These are phyloP conservation scores for Notocelia uddmanniana DNA, from an alignment of 2,888 invertebrate species.

Conservation along the genomic window DNA sequence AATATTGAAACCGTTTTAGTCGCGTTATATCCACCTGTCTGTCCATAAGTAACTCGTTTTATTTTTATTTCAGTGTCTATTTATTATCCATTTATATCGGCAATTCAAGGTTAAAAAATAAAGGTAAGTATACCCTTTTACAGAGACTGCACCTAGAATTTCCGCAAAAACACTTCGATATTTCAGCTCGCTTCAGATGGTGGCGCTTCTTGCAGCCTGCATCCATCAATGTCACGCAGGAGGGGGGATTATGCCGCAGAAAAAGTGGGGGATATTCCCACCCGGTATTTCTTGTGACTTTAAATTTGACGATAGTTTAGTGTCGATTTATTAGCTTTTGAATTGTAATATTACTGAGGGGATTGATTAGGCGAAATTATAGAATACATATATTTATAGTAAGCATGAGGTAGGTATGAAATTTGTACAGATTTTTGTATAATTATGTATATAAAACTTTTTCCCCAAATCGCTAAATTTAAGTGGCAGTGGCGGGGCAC, in stretches of 20 bases:
- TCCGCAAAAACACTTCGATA: constrained; percentile 44
- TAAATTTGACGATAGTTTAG: constrained; percentile 36
- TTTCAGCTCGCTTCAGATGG: constrained; percentile 48
- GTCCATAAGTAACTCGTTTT: too few relatives aligned
- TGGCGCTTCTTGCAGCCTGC: constrained; percentile 75
- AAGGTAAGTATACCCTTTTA: too few relatives aligned
- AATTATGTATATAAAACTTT: too few relatives aligned
- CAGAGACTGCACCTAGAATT: constrained; percentile 33
- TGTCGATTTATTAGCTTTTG: constrained; percentile 12
- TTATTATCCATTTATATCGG: too few relatives aligned
- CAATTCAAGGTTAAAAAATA: neutral
- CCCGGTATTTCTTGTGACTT: constrained; percentile 44
- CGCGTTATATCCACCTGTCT: too few relatives aligned
- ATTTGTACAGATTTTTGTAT: too few relatives aligned
- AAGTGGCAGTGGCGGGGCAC: too few relatives aligned
- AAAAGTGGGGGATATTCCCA: constrained; percentile 52
- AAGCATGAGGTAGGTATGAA: too few relatives aligned
- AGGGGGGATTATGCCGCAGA: constrained; percentile 64
- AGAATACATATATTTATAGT: neutral
- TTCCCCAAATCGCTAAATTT: too few relatives aligned
- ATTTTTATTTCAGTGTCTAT: too few relatives aligned
- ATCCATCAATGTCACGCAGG: constrained; percentile 80
- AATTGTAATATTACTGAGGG: constrained; percentile 5
- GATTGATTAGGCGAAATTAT: neutral
- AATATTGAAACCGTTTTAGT: too few relatives aligned